These are phyloP conservation scores for Aphidius gifuensis DNA, from an alignment of 1,140 invertebrate species.

Conservation along the genomic window DNA sequence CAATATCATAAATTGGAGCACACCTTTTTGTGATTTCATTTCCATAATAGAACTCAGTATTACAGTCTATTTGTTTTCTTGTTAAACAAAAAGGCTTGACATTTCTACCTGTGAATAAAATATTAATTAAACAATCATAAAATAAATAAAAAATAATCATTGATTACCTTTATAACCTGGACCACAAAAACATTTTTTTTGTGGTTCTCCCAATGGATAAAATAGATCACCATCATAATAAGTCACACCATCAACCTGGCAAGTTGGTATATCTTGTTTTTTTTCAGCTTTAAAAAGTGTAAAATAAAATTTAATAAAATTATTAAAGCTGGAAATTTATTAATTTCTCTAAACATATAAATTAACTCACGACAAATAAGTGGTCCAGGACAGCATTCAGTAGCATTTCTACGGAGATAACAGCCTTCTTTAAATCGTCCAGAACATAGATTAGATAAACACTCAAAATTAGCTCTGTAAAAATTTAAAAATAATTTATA, in stretches of 20 bases:
- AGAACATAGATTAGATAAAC: too few species aligned
- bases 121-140: not conserved
- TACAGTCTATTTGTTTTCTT: constrained; percentile 23
- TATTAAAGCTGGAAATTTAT: not conserved
- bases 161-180: constrained; percentile 3
- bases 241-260: constrained; percentile 35
- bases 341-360: not conserved
- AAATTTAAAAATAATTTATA: too few species aligned
- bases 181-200: constrained; percentile 31
- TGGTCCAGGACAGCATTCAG: constrained; percentile 29
- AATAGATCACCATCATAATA: constrained; percentile 37
- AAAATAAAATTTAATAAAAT: not conserved
- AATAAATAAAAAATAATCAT: not conserved
- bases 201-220: not conserved
- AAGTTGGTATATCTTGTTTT: constrained; percentile 22
- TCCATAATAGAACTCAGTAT: constrained; percentile 18
- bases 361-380: constrained; percentile 34
- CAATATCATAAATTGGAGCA: constrained; percentile 29
- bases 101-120: constrained; percentile 32
- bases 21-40: constrained; percentile 27
- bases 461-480: too few species aligned
- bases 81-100: constrained; percentile 34
- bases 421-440: constrained; percentile 23
- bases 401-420: constrained; percentile 7
- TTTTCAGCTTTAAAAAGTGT: constrained; percentile 18